Evolutionary conservation across 2,888 invertebrate species (phyloP).

Genomic region (Tenthredo mesomela): DNA sequence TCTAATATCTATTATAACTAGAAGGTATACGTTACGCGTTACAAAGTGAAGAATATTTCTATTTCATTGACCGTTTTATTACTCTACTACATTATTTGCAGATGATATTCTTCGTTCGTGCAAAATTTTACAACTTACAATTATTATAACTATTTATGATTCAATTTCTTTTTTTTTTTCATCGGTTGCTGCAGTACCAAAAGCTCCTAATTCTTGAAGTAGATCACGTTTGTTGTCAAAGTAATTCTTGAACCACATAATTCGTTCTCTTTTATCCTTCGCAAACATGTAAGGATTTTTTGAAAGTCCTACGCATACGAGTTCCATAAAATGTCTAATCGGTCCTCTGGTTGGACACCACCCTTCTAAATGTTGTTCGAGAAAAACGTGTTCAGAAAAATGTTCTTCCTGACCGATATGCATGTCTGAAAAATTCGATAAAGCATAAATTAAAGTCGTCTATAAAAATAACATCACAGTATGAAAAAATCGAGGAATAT

Average conservation of each 20-base stretch:
- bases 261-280: conserved; percentile 92
- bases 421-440: conserved; percentile 79
- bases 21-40: neutral
- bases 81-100: conserved; percentile 19
- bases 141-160: neutral
- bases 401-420: conserved; percentile 84
- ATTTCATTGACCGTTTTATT: conserved; percentile 26
- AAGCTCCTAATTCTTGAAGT: conserved; percentile 83
- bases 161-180: conserved; percentile 49
- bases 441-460: neutral
- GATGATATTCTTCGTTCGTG: neutral
- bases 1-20: neutral
- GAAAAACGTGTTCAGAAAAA: conserved; percentile 97
- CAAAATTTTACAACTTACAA: neutral
- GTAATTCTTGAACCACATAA: conserved; percentile 95
- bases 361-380: conserved; percentile 90
- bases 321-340: conserved; percentile 97
- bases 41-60: neutral
- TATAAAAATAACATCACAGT: conserved; percentile 44
- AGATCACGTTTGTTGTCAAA: conserved; percentile 90
- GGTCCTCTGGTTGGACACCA: conserved; percentile 97
- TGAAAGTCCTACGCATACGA: conserved; percentile 95
- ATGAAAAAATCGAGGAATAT: neutral
- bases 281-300: conserved; percentile 96
- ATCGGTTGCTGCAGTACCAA: conserved; percentile 66